Evolutionary conservation across 2,113 vertebrate genomes (phyloP), one percentile per base, ranked within the genome.

Genomic region (Tachuris rubrigastra): DNA sequence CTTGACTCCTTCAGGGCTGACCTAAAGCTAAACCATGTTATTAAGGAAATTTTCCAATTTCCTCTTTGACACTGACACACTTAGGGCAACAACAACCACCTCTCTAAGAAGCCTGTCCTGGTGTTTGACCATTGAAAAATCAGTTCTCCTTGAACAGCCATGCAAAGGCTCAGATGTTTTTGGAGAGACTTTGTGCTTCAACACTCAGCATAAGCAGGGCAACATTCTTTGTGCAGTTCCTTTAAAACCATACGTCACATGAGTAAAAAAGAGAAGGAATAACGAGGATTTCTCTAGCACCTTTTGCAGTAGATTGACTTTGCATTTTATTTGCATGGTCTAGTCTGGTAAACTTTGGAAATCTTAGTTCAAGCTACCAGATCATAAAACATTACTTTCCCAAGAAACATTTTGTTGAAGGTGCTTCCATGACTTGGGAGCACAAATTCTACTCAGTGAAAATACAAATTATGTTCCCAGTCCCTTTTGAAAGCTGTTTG

Each of bases 11-110:
- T 56, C n/a, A 15, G 44, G 19, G 50, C 67, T 52, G 49, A 27
- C 14, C 53, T 0, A 5, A 22, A 55, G 31, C 9, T 50, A 31
- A 4, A 75, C 33, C 22, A 0, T 0, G 1, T 0, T 12, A 24
- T 3, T 22, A n/a, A n/a, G 53, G 50, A 28, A 28, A 27, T 52
- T 52, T 15, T 28, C 55, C 63, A n/a, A 9, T 49, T 28, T 58
- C 25, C 12, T 79, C 24, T 9, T 8, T 6, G 49, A 30, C 31
- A 10, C 25, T 5, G 9, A 13, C 20, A 50, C 18, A 5, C 28
- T 1, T 21, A 24, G 59, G 65, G 16, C 33, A 41, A 8, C 2
- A 0, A 16, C 21, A n/a, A 18, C 21, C 37, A 7, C 33, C 23
- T 52, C 56, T 30, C 37, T 10, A 22, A 6, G 4, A 42, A 86